Evolutionary conservation across 1,140 invertebrate genomes (phyloP), one percentile per base, ranked within the genome.

Genomic region (Ephestia elutella): DNA sequence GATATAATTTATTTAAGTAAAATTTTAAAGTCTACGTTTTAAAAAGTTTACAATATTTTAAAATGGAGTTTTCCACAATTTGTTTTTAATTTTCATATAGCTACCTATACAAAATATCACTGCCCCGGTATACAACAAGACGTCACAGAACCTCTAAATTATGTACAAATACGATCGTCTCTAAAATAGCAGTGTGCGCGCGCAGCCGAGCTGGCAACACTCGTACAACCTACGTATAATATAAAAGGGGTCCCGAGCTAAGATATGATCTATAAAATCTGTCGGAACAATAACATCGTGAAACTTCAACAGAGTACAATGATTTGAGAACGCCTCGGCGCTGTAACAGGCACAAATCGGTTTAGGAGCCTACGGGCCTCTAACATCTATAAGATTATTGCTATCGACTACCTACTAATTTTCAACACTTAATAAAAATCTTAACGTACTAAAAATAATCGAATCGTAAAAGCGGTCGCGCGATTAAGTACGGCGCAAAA

Each of bases 71-170:
- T 63, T 32, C 18, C 59, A 50, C 15, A 44, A 49, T 57, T 25
- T 53, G 38, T 55, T 55, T 54, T 49, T 17, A 44, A 20, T 60
- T 60, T 70, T 66, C 60, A 66, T 77, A 80, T 78, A 74, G 59
- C 70, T 79, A 75, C 65, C 69, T 80, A 82, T 81, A 82, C 71
- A 83, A 84, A 81, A 83, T 83, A 83, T 80, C 77, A 82, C 78
- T 75, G 77, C 78, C 79, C 75, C 72, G 75, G 78, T 86, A 80
- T 79, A 82, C 71, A 79, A 68, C 71, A 74, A 73, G 70, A 78
- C 65, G 66, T 67, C 62, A 59, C 69, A 70, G 69, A 61, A 68
- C 58, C 63, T 71, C 61, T 73, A 75, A 71, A 64, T 68, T 86
- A 86, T 82, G 74, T 86, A 86, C 82, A 85, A 73, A 79, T 65